A percentile compares a stretch with the other conserved stretches of the same genome.
Conservation (phyloP, 2,113 vertebrate species). For the Benitochromis conjunctus region DNA sequence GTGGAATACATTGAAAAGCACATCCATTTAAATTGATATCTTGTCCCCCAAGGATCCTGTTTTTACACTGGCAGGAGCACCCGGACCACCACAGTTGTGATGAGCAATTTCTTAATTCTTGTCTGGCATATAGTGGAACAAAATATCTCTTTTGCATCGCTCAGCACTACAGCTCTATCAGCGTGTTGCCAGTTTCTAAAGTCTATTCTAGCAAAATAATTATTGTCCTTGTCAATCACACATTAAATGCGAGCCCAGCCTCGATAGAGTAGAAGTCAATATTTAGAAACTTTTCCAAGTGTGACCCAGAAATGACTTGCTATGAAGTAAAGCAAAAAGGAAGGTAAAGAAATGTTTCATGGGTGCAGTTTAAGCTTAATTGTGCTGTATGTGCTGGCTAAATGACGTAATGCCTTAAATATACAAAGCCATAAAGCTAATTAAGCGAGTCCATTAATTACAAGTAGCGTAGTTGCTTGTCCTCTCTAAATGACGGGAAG, state of each 20-base stretch:
- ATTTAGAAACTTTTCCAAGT: background rate
- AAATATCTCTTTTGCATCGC: background rate
- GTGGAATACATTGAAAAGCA: background rate
- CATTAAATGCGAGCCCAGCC: background rate
- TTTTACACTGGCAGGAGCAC: background rate
- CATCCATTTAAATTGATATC: background rate
- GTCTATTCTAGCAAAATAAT: constrained; percentile 21
- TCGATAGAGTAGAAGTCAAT: background rate
- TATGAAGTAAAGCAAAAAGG: background rate
- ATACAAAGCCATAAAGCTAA: constrained; percentile 46
- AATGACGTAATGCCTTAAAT: constrained; percentile 28
- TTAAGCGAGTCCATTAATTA: constrained; percentile 54
- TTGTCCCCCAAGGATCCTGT: background rate
- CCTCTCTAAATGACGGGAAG: background rate
- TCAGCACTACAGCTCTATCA: constrained; percentile 9
- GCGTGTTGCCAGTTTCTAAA: background rate
- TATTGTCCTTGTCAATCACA: constrained; percentile 17
- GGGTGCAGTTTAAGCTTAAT: background rate
- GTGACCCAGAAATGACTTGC: background rate
- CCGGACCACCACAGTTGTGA: background rate
- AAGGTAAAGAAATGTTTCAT: background rate
- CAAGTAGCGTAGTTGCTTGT: constrained; percentile 20
- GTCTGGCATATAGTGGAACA: constrained; percentile 2
- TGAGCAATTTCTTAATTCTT: background rate
- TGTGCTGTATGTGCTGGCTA: background rate